Evolutionary conservation across 2,888 invertebrate genomes (phyloP).

Genomic region (Mythimna albipuncta): DNA sequence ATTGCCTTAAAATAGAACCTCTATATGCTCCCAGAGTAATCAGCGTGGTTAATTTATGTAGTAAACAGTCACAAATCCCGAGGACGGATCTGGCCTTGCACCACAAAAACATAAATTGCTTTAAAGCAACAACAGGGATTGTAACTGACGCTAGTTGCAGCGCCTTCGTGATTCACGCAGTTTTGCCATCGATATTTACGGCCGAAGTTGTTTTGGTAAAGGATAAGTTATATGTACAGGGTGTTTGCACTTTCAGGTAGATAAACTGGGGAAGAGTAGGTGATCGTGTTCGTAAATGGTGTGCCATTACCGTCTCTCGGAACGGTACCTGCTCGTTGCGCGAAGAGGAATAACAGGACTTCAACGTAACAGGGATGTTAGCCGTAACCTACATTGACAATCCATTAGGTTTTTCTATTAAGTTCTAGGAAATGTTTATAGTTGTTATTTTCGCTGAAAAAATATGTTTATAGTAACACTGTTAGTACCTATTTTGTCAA

Average conservation of each 20-base stretch:
- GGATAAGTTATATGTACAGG: conserved; percentile 39
- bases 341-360: conserved; percentile 41
- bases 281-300: conserved; percentile 56
- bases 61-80: conserved; percentile 69
- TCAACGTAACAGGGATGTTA: conserved; percentile 19
- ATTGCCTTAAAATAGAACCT: conserved; percentile 62
- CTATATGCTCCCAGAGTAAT: conserved; percentile 69
- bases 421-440: conserved; percentile 3
- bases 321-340: conserved; percentile 3
- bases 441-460: conserved; percentile 8
- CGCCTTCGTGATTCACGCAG: conserved; percentile 47
- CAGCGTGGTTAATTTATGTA: conserved; percentile 73
- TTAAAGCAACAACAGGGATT: conserved; percentile 54
- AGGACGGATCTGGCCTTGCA: conserved; percentile 59
- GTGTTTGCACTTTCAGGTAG: conserved; percentile 50
- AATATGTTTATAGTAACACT: background rate
- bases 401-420: conserved; percentile 43
- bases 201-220: conserved; percentile 56
- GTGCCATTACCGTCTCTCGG: conserved; percentile 37
- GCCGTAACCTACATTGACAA: conserved; percentile 32
- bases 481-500: background rate
- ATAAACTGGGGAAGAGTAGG: conserved; percentile 31
- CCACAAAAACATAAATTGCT: conserved; percentile 71
- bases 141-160: conserved; percentile 46
- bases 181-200: conserved; percentile 53